Base-by-base conservation (phyloP, 2,888 invertebrate genomes). In the Hydraecia micacea region DNA sequence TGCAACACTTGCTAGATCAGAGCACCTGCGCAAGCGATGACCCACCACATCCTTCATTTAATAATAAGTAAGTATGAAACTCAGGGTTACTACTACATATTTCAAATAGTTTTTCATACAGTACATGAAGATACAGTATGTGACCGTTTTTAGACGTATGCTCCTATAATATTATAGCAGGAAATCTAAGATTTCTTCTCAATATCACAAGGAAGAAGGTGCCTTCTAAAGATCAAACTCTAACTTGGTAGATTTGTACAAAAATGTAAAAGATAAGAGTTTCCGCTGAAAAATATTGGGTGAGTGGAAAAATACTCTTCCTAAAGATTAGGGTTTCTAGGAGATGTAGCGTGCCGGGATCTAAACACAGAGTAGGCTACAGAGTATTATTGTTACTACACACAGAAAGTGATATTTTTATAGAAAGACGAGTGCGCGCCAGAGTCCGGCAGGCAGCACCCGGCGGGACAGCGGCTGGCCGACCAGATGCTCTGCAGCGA, bases 281-380 rank as follows among this genome's bases (percentile, higher is more conserved):
- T 36, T 36, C 62, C 58, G 46, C 46, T 63, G 73, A 75, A 83
- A 55, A 71, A 49, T 39, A 63, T 73, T n/a, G 28, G 52, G 39
- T n/a, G 75, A 68, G 67, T 84, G 78, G 70, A 84, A 84, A 82
- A 84, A 84, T 84, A 79, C 83, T 84, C 75, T 86, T 58, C 63
- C 60, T 83, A 84, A 58, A 73, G 46, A 67, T 78, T 58, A 77
- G 32, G 62, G 49, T 65, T 63, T 39, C 36, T 58, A 79, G 55
- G 4, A 13, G 62, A 55, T 75, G 62, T 73, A 75, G 81, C 42
- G 65, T 58, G 83, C 71, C 36, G 28, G 72, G 73, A 49, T 49
- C 32, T 62, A 32, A 1, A 83, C 25, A 1, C 25, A 1, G 39
- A 81, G 32, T 28, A 60, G 39, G 21, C 28, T 65, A 42, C 2